A percentile compares a stretch with the other conserved stretches of the same genome.
phyloP scores from a whole-genome alignment of 2,113 vertebrate genomes.

The Zapus hudsonius region DNA sequence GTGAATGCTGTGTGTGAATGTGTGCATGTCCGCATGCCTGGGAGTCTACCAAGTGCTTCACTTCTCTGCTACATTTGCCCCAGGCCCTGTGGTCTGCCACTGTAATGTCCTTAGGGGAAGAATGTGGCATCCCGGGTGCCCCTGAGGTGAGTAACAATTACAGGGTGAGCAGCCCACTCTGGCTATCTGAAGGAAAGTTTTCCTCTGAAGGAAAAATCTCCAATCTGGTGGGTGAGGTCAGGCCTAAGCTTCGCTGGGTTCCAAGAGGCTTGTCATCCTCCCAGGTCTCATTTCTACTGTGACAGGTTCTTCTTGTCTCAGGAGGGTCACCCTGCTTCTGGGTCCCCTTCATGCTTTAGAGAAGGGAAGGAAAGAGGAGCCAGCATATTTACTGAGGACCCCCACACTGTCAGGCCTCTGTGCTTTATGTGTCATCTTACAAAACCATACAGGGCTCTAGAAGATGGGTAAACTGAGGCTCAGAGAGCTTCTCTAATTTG shows the following conservation, averaged over 20 bases:
- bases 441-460: not conserved
- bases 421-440: conserved; percentile 9
- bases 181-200: too few relatives aligned
- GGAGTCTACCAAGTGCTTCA: not conserved
- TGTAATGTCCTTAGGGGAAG: not conserved
- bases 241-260: not conserved
- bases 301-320: not conserved
- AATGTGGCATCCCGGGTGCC: not conserved
- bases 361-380: not conserved
- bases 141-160: not conserved
- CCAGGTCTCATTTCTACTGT: not conserved
- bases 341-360: not conserved
- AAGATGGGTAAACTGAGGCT: conserved; percentile 11
- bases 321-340: not conserved
- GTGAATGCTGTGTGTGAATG: not conserved
- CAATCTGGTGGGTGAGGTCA: too few relatives aligned
- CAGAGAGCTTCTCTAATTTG: not conserved
- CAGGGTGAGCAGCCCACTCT: not conserved
- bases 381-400: not conserved
- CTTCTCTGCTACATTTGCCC: not conserved
- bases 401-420: not conserved
- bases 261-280: not conserved
- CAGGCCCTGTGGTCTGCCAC: not conserved
- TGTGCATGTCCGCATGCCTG: not conserved
- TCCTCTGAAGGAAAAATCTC: too few relatives aligned